A percentile compares a stretch with the other conserved stretches of the same genome.
These are phyloP conservation scores for Syrmaticus mikado DNA, from an alignment of 2,113 vertebrate species.

Conservation along the genomic window DNA sequence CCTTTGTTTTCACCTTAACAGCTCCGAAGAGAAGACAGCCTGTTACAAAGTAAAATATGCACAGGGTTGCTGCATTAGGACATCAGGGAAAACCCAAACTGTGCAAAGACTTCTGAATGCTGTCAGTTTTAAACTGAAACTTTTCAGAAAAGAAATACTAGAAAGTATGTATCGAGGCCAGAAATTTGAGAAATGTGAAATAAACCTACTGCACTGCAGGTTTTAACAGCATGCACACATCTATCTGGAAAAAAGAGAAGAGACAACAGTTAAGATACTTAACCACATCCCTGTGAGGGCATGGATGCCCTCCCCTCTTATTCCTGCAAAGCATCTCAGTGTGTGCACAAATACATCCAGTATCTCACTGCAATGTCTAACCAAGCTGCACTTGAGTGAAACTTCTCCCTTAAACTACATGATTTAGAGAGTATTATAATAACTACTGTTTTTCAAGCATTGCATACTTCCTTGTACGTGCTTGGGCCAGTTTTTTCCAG, in stretches of 20 bases:
- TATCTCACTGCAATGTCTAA: rapidly evolving
- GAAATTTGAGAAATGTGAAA: neutral
- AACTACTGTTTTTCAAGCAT: neutral
- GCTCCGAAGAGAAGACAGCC: neutral
- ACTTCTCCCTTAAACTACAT: neutral
- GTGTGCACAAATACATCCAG: neutral
- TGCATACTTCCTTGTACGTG: neutral
- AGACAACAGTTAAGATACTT: neutral
- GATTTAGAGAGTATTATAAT: neutral
- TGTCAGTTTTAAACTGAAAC: neutral
- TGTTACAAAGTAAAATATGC: rapidly evolving
- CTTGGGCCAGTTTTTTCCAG: neutral
- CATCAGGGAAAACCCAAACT: neutral
- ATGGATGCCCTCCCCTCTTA: neutral
- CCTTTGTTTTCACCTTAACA: neutral
- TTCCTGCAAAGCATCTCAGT: neutral
- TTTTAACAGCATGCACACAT: neutral
- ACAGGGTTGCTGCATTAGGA: neutral
- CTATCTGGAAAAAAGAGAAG: neutral
- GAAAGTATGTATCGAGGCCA: neutral
- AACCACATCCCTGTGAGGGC: neutral
- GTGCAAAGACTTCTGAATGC: neutral
- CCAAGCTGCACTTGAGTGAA: neutral
- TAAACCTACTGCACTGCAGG: neutral
- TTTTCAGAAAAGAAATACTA: neutral